These are phyloP conservation scores for Sebastolobus altivelis DNA, from an alignment of 2,797 vertebrate species.

Conservation along the genomic window DNA sequence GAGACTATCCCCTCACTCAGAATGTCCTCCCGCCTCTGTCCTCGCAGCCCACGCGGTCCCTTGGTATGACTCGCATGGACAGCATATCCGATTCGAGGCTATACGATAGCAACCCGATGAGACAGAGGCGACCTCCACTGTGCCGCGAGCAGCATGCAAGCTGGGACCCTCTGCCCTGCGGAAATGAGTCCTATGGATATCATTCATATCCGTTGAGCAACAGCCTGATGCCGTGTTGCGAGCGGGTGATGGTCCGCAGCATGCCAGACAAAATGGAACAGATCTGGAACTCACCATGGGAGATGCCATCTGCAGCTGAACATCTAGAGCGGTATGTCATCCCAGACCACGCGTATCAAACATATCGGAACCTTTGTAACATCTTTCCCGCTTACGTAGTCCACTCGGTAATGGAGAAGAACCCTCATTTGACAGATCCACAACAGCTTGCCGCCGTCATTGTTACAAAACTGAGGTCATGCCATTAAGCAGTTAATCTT, in stretches of 20 bases:
- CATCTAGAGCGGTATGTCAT: conserved; percentile 92
- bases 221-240: conserved; percentile 96
- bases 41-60: conserved; percentile 92
- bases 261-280: conserved; percentile 99
- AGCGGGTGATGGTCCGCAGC: conserved; percentile 98
- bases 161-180: conserved; percentile 95
- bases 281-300: conserved; percentile 96
- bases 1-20: conserved; percentile 93
- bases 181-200: conserved; percentile 91
- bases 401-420: conserved; percentile 98
- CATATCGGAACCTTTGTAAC: conserved; percentile 99
- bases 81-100: conserved; percentile 98
- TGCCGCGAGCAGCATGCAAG: conserved; percentile 99
- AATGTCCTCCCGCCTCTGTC: conserved; percentile 88
- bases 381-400: conserved; percentile 97
- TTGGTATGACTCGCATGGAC: conserved; percentile 99
- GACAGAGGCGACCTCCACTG: conserved; percentile 94
- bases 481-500: conserved; percentile 74
- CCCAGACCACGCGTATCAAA: conserved; percentile 98
- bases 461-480: conserved; percentile 94
- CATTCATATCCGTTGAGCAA: conserved; percentile 93
- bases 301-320: conserved; percentile 85
- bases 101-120: conserved; percentile 94
- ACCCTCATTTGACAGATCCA: conserved; percentile 96
- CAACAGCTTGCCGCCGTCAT: conserved; percentile 98